These are phyloP conservation scores for Gonocerus acuteangulatus DNA, from an alignment of 2,888 invertebrate species.

Conservation along the genomic window DNA sequence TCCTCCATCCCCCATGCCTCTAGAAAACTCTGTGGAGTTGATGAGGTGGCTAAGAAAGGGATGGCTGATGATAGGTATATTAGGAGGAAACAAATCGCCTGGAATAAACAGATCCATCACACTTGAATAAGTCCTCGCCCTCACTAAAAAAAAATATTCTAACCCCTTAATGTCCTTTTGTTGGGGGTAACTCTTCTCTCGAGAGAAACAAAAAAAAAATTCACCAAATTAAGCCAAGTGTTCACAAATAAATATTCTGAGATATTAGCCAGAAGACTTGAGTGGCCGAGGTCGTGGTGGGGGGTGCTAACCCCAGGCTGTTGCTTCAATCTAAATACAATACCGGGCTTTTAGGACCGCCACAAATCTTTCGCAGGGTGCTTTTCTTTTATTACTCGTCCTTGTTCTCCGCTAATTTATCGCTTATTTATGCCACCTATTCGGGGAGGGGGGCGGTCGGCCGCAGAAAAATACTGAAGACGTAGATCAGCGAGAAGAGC, in stretches of 20 bases:
- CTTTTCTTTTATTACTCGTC: slow-evolving; percentile 35
- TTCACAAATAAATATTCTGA: background rate
- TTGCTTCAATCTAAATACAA: slow-evolving; percentile 32
- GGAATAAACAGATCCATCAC: too few relatives aligned
- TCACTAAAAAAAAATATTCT: too few relatives aligned
- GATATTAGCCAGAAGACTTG: background rate
- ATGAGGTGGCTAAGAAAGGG: too few relatives aligned
- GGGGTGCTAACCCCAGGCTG: background rate
- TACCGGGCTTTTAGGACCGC: slow-evolving; percentile 6
- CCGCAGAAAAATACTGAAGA: slow-evolving; percentile 29
- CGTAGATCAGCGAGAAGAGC: slow-evolving; percentile 29
- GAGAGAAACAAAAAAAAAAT: background rate
- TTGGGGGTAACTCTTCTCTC: too few relatives aligned
- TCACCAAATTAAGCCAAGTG: background rate
- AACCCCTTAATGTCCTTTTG: too few relatives aligned
- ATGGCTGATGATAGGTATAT: too few relatives aligned
- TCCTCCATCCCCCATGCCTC: too few relatives aligned
- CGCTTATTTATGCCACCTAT: slow-evolving; percentile 38
- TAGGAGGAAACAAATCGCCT: too few relatives aligned
- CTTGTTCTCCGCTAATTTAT: slow-evolving; percentile 37
- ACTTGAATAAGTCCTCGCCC: too few relatives aligned
- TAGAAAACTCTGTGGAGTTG: too few relatives aligned
- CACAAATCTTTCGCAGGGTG: slow-evolving; percentile 31
- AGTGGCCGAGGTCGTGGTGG: background rate
- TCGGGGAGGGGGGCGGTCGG: background rate